These are phyloP conservation scores for Tigriopus californicus DNA, from an alignment of 2,888 invertebrate species.

Conservation along the genomic window DNA sequence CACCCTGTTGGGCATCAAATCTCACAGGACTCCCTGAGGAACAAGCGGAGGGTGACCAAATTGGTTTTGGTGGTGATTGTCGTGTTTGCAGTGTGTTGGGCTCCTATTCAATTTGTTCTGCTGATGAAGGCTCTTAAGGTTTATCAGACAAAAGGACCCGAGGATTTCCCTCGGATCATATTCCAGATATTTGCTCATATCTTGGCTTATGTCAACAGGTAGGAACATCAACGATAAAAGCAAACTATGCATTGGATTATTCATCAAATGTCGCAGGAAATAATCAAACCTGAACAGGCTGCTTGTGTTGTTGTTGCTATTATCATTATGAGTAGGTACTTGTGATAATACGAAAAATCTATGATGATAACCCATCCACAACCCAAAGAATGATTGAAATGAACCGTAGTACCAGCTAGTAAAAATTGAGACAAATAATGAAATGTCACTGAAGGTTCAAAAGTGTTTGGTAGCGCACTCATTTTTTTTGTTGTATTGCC, in stretches of 20 bases:
- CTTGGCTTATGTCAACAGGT: conserved; percentile 61
- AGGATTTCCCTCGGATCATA: conserved; percentile 36
- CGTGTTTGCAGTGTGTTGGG: conserved; percentile 83
- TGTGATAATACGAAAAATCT: no score
- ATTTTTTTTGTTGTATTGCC: no score
- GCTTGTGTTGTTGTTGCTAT: background rate
- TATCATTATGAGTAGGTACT: no score
- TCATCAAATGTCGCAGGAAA: no score
- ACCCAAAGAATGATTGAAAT: no score
- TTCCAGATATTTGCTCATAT: conserved; percentile 58
- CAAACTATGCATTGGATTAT: no score
- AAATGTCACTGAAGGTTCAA: no score
- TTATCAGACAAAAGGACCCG: conserved; percentile 36
- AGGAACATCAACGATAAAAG: no score
- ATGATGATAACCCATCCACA: no score
- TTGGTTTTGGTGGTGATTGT: conserved; percentile 80
- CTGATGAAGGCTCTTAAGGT: conserved; percentile 50
- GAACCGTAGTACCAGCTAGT: no score
- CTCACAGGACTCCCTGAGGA: conserved; percentile 58
- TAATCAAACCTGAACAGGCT: background rate
- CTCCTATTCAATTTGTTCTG: conserved; percentile 61
- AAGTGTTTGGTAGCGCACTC: no score
- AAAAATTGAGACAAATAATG: no score
- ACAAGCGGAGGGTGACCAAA: conserved; percentile 70
- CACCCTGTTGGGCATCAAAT: conserved; percentile 44